These are phyloP conservation scores for Alethe diademata DNA, from an alignment of 2,113 vertebrate species.

Conservation along the genomic window DNA sequence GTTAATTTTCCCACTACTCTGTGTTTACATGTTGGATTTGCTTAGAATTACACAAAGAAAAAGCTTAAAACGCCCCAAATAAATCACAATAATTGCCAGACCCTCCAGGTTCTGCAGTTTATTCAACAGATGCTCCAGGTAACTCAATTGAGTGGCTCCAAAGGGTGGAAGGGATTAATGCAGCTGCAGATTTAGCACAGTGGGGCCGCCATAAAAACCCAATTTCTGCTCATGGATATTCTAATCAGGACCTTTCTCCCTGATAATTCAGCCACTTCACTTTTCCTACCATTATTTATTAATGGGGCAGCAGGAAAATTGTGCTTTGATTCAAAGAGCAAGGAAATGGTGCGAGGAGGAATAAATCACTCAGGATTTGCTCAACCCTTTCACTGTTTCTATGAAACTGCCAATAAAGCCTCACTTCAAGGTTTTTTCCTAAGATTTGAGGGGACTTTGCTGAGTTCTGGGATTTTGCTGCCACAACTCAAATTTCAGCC, in stretches of 20 bases:
- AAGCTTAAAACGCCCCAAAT: not conserved
- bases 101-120: not conserved
- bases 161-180: not conserved
- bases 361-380: not conserved
- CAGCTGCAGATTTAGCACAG: not conserved
- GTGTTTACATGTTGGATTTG: not conserved
- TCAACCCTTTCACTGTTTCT: accelerated
- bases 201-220: not conserved
- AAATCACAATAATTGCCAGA: not conserved
- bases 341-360: not conserved
- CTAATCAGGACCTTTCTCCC: not conserved
- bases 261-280: not conserved
- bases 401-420: not conserved
- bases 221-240: not conserved
- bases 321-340: not conserved
- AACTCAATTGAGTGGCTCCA: not conserved
- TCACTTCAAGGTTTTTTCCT: not conserved
- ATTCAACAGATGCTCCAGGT: not conserved
- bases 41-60: not conserved
- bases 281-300: not conserved
- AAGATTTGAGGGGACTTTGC: not conserved
- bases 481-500: not conserved
- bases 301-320: not conserved
- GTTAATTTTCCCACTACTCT: not conserved
- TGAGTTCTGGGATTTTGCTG: not conserved